phyloP scores from a whole-genome alignment of 2,888 invertebrate species.

The Microdon myrmicae region DNA sequence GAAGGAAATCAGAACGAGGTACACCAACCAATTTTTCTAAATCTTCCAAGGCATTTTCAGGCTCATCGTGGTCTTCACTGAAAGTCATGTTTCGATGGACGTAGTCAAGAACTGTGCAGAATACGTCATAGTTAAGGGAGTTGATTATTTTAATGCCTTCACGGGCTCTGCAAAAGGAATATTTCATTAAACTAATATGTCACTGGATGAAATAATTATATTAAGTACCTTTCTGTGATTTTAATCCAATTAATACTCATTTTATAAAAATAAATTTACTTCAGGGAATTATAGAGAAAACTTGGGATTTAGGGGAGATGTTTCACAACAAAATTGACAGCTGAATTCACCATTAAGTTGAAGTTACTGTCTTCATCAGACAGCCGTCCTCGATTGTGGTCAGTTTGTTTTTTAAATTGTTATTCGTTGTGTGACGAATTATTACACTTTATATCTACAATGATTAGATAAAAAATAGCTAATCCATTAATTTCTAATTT shows the following conservation, averaged over 20 bases:
- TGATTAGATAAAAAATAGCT: no score
- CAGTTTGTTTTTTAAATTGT: no score
- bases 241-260: slow-evolving; percentile 62
- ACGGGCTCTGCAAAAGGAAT: slow-evolving; percentile 58
- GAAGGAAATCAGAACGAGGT: slow-evolving; percentile 61
- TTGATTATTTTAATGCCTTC: slow-evolving; percentile 67
- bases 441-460: no score
- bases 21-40: slow-evolving; percentile 64
- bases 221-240: slow-evolving; percentile 59
- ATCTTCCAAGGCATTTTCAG: slow-evolving; percentile 64
- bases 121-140: slow-evolving; percentile 62
- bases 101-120: slow-evolving; percentile 63
- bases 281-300: neutral
- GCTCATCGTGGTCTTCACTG: slow-evolving; percentile 56
- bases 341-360: neutral
- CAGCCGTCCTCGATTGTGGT: no score
- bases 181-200: neutral
- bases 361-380: no score
- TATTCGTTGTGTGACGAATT: no score
- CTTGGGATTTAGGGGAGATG: neutral
- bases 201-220: neutral
- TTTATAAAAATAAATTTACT: slow-evolving; percentile 18
- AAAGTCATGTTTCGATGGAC: slow-evolving; percentile 66
- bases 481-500: no score
- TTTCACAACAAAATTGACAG: slow-evolving; percentile 23